phyloP scores from a whole-genome alignment of 2,888 invertebrate genomes.

The Dichetophora obliterata region DNA sequence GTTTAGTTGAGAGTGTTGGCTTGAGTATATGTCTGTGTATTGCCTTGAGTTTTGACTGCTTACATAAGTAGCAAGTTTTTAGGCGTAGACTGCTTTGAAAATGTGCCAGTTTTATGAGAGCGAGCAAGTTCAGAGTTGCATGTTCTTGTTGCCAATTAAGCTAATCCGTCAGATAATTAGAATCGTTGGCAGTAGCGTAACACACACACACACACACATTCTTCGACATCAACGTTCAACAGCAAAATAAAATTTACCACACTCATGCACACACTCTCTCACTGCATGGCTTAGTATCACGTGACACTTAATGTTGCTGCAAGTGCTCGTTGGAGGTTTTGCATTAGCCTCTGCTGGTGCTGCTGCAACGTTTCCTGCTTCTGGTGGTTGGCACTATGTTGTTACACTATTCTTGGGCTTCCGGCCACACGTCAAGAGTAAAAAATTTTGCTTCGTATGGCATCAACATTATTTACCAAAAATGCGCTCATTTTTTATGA shows the following conservation, averaged over 20 bases:
- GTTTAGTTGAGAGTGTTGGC: background rate
- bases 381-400: background rate
- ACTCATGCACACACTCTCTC: background rate
- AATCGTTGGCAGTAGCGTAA: constrained; percentile 57
- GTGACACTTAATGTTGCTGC: constrained; percentile 7
- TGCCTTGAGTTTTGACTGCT: background rate
- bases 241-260: constrained; percentile 15
- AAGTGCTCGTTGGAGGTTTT: background rate
- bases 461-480: constrained; percentile 2
- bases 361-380: background rate
- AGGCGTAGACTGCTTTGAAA: constrained; percentile 28
- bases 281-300: constrained; percentile 9
- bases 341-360: background rate
- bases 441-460: background rate
- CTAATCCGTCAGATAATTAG: constrained; percentile 69
- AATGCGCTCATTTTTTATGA: background rate
- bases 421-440: background rate
- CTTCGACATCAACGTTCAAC: constrained; percentile 18
- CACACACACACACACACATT: constrained; percentile 36
- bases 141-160: constrained; percentile 67
- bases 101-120: constrained; percentile 33
- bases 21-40: background rate
- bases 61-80: constrained; percentile 17
- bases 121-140: constrained; percentile 51
- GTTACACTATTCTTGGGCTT: too few relatives aligned